Evolutionary conservation across 2,797 vertebrate species (phyloP).

Genomic region (Mastacembelus armatus): DNA sequence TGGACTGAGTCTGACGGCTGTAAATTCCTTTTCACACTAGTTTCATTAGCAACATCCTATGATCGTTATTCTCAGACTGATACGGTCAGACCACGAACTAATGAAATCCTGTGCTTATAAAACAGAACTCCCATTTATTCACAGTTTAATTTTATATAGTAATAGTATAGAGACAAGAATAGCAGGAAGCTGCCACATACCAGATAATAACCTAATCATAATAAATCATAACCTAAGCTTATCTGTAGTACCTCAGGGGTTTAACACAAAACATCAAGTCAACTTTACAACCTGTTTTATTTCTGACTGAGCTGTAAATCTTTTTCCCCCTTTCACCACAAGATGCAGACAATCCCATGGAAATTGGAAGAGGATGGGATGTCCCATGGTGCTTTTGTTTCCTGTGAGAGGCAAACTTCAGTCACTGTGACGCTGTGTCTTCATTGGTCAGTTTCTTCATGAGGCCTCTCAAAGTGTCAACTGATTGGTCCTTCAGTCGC

Average conservation of each 20-base stretch:
- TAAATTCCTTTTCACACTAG: constrained; percentile 24
- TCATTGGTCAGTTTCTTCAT: constrained; percentile 36
- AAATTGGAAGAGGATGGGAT: constrained; percentile 51
- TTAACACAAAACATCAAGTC: too few relatives aligned
- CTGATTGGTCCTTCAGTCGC: constrained; percentile 53
- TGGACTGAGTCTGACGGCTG: neutral
- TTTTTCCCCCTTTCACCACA: constrained; percentile 40
- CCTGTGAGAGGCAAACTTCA: constrained; percentile 62
- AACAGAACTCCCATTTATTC: neutral
- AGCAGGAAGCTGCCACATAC: neutral
- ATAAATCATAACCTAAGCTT: neutral
- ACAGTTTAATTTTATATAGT: neutral
- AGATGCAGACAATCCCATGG: constrained; percentile 32
- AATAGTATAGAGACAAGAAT: neutral
- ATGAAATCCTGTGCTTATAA: neutral
- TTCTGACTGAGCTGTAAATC: too few relatives aligned
- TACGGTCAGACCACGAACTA: too few relatives aligned
- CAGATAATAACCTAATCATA: too few relatives aligned
- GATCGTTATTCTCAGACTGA: neutral
- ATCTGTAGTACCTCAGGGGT: too few relatives aligned
- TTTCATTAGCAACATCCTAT: neutral
- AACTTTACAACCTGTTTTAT: too few relatives aligned
- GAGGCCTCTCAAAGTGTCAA: constrained; percentile 2
- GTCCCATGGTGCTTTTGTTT: constrained; percentile 65
- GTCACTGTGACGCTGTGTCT: constrained; percentile 8